Conservation (phyloP, 1,140 invertebrate species). For the Gryllus bimaculatus region DNA sequence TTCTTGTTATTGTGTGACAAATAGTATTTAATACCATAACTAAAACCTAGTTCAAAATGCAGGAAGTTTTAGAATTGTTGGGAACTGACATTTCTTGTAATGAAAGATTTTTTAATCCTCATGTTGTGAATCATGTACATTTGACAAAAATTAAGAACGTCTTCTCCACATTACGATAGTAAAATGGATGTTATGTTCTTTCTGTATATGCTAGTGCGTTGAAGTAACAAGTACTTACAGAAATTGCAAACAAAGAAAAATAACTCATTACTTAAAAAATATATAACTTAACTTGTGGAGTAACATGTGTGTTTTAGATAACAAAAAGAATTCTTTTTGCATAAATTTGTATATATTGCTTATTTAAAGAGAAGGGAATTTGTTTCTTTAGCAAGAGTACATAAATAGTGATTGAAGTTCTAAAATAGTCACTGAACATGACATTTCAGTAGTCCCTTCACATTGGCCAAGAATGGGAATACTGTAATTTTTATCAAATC, state of each 20-base stretch:
- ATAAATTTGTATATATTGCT: neutral
- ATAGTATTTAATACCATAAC: no score
- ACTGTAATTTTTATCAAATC: no score
- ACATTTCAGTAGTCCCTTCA: no score
- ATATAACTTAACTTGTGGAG: neutral
- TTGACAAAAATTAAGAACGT: neutral
- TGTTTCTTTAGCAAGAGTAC: no score
- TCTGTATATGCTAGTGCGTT: neutral
- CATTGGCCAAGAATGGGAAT: no score
- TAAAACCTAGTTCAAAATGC: no score
- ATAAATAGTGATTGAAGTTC: no score
- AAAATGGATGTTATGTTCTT: neutral
- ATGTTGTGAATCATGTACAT: neutral
- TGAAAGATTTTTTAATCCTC: neutral
- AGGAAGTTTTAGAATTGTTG: no score
- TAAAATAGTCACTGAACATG: no score
- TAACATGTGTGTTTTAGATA: neutral
- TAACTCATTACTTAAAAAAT: neutral
- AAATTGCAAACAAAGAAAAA: neutral
- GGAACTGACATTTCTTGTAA: neutral
- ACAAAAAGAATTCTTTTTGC: neutral
- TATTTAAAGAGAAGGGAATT: neutral
- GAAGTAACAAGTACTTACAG: neutral
- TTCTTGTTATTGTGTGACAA: no score
- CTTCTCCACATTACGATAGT: neutral